Evolutionary conservation across 1,140 invertebrate species (phyloP).

Genomic region (Zaprionus kolodkinae): DNA sequence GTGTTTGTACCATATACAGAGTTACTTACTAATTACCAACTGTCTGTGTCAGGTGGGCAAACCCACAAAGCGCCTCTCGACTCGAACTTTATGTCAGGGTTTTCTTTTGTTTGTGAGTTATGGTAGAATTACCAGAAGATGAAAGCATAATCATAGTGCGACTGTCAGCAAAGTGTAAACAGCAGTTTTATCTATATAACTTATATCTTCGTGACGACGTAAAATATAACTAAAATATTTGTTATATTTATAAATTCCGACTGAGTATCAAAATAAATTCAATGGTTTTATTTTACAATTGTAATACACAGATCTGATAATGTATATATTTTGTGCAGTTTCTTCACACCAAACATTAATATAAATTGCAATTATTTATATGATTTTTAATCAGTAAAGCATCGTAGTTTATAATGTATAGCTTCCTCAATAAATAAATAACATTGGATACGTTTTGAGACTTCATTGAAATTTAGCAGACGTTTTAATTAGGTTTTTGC

Average conservation of each 20-base stretch:
- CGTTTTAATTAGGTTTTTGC: slow-evolving; percentile 29
- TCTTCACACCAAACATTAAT: background rate
- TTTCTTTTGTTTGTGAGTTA: background rate
- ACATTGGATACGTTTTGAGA: slow-evolving; percentile 3
- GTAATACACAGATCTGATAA: background rate
- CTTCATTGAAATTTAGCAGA: slow-evolving; percentile 10
- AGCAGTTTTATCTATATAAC: background rate
- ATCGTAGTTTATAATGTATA: background rate
- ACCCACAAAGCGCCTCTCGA: background rate
- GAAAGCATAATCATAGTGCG: background rate
- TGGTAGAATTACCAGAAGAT: background rate
- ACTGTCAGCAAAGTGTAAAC: slow-evolving; percentile 4
- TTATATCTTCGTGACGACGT: background rate
- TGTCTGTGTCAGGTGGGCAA: slow-evolving; percentile 38
- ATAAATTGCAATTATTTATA: background rate
- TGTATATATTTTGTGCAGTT: background rate
- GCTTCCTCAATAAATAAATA: slow-evolving; percentile 6
- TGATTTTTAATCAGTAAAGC: background rate
- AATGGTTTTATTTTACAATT: background rate
- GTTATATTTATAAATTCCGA: background rate
- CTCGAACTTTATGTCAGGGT: slow-evolving; percentile 3
- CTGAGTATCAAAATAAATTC: background rate
- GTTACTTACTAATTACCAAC: slow-evolving; percentile 49
- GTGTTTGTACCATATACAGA: slow-evolving; percentile 2
- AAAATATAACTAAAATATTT: background rate